These are phyloP conservation scores for Acrobasis consociella DNA, from an alignment of 2,888 invertebrate species.

Conservation along the genomic window DNA sequence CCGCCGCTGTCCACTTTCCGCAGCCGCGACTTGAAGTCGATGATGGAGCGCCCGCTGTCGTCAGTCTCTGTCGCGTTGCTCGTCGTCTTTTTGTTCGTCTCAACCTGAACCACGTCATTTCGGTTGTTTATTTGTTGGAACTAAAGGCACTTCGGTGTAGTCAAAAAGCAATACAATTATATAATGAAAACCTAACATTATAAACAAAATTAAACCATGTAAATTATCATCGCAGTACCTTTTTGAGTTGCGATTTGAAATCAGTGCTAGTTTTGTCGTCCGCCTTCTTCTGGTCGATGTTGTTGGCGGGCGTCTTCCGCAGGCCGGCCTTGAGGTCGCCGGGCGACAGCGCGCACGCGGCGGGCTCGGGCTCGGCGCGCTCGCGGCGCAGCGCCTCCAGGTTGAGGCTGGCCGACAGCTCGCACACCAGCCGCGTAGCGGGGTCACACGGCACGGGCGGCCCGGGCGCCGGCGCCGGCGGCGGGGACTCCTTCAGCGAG, in stretches of 20 bases:
- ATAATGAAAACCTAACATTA: no score
- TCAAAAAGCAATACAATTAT: no score
- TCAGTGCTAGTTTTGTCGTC: constrained; percentile 54
- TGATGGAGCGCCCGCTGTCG: constrained; percentile 84
- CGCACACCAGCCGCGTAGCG: constrained; percentile 90
- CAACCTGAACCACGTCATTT: constrained; percentile 44
- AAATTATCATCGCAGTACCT: no score
- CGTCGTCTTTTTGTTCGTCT: constrained; percentile 83
- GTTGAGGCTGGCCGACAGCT: constrained; percentile 92
- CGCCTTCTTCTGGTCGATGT: constrained; percentile 49
- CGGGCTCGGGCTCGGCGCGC: background rate
- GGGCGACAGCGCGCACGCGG: constrained; percentile 50
- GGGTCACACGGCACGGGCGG: constrained; percentile 91
- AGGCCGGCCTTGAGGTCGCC: constrained; percentile 78
- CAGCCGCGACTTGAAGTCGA: constrained; percentile 92
- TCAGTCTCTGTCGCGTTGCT: constrained; percentile 78
- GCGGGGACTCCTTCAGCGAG: constrained; percentile 79
- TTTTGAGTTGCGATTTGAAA: constrained; percentile 88
- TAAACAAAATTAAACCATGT: no score
- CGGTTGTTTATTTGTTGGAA: no score
- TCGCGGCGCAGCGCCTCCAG: constrained; percentile 67
- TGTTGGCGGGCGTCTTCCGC: constrained; percentile 64
- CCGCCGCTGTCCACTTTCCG: constrained; percentile 88
- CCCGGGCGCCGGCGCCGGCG: constrained; percentile 88
- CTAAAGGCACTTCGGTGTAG: no score